Evolutionary conservation across 2,113 vertebrate genomes (phyloP).

Genomic region (Puffinus mauretanicus): DNA sequence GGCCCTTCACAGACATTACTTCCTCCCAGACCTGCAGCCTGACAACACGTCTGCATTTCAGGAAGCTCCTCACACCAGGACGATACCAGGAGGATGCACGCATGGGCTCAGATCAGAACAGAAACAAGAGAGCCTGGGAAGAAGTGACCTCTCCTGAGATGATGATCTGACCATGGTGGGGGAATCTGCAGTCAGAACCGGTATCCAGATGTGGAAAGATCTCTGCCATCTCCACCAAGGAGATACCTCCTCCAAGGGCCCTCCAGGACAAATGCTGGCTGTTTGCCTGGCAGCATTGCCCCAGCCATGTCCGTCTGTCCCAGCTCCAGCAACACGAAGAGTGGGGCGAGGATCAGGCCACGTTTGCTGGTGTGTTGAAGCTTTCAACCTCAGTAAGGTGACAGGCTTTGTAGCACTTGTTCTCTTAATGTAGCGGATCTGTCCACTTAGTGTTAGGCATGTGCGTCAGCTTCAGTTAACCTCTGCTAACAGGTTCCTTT

Average conservation of each 20-base stretch:
- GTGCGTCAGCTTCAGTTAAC: background rate
- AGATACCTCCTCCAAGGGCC: background rate
- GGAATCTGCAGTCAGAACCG: background rate
- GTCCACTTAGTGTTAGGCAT: background rate
- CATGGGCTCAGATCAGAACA: background rate
- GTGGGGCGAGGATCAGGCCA: rapidly evolving
- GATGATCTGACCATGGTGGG: background rate
- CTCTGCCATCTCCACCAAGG: background rate
- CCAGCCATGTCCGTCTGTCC: background rate
- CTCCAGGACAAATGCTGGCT: background rate
- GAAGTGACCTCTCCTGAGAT: background rate
- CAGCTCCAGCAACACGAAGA: background rate
- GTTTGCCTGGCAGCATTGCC: background rate
- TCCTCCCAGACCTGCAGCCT: background rate
- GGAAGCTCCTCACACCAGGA: background rate
- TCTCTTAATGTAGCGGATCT: background rate
- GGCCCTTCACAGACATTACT: no score
- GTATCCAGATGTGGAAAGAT: background rate
- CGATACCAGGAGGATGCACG: rapidly evolving
- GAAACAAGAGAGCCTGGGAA: background rate
- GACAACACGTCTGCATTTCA: background rate
- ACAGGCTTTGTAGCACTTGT: background rate
- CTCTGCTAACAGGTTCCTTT: background rate
- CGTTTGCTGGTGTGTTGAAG: background rate
- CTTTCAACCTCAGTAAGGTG: background rate